These are phyloP conservation scores for Clarias macrocephalus DNA, from an alignment of 2,113 vertebrate species.

Conservation along the genomic window DNA sequence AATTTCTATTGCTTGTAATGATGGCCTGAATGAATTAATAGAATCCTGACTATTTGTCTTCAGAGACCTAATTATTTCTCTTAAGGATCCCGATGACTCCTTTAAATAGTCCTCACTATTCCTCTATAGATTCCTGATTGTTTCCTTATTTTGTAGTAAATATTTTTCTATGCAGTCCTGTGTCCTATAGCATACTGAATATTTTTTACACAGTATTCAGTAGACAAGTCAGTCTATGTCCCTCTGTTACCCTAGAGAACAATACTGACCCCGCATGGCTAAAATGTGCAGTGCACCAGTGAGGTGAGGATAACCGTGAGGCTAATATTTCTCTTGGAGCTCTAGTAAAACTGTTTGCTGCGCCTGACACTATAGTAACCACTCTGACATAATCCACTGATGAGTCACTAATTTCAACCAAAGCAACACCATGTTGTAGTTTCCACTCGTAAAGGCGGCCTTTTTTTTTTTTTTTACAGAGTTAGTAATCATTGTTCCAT, in stretches of 20 bases:
- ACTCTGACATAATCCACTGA: background rate
- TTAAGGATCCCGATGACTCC: background rate
- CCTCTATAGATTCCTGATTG: background rate
- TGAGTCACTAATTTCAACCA: conserved; percentile 19
- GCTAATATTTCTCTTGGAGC: background rate
- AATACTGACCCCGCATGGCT: conserved; percentile 73
- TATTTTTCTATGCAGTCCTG: background rate
- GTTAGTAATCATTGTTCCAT: conserved; percentile 15
- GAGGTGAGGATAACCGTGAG: background rate
- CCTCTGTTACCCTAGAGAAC: conserved; percentile 52
- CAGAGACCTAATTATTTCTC: conserved; percentile 41
- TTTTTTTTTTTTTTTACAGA: background rate
- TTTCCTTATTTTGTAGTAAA: background rate
- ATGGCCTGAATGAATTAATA: too few relatives aligned
- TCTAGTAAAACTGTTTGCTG: conserved; percentile 9
- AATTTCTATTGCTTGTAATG: too few relatives aligned
- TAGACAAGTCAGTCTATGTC: conserved; percentile 28
- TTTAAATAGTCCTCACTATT: background rate
- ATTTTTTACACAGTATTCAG: background rate
- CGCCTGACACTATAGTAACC: conserved; percentile 11
- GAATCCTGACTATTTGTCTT: background rate
- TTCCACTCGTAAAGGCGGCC: conserved; percentile 20
- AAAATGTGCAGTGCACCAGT: conserved; percentile 50
- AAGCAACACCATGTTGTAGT: conserved; percentile 14
- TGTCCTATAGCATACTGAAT: background rate